Evolutionary conservation across 2,113 vertebrate genomes (phyloP), one percentile per base, ranked within the genome.

Genomic region (Apus apus): DNA sequence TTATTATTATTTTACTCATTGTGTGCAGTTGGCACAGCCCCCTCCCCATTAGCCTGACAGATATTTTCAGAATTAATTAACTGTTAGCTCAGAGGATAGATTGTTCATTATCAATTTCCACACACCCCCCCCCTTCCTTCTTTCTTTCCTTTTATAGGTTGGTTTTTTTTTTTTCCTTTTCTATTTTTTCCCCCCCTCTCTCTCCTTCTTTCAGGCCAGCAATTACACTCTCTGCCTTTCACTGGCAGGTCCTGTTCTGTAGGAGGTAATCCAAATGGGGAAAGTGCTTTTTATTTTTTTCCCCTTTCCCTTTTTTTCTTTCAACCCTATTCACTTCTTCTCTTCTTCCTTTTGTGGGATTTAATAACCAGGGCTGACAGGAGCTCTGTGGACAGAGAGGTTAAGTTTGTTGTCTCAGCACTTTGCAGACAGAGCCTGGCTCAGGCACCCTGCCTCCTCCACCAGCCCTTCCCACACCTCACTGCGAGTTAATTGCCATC

Each of bases 51-150:
- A 98, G 93, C 96, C 97, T 98, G 98, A 98, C 98, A 98, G 98
- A 98, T 98, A 98, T 98, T 98, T 98, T 98, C 98, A 98, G 98
- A 98, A 98, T 98, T 98, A 98, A 98, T 98, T 98, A 98, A 98
- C 98, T 97, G 97, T 98, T 98, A 98, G 98, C 98, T 98, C 98
- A 98, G 98, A 98, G 98, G 98, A 98, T 98, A 98, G 98, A 98
- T 98, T 97, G 97, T 98, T 98, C 98, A 98, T 98, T 98, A 98
- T 98, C 98, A 98, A 97, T 97, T 96, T 38, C 38, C n/a, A n/a
- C n/a, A n/a, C n/a, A n/a, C 50, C 87, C 80, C 87, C 91, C 67
- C 90, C 80, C 54, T 94, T 60, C 96, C 87, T 96, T 97, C 95
- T 97, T 96, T 97, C 95, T 97, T 95, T 97, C 96, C 94, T 97